Conservation (phyloP, 1,140 invertebrate species). For the Patella vulgata region DNA sequence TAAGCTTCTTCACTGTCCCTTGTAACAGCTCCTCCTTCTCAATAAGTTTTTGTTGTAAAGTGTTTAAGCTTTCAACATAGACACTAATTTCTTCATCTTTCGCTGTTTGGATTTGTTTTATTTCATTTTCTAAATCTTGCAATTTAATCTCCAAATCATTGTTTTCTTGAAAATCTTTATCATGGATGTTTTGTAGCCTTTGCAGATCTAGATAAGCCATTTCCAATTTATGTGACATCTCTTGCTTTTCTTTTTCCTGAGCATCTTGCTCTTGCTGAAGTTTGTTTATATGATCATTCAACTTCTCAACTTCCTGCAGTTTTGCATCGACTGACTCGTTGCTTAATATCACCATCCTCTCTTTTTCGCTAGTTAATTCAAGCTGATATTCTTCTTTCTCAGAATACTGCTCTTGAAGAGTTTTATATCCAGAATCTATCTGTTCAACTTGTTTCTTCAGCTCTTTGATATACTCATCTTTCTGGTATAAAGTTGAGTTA, state of each 20-base stretch:
- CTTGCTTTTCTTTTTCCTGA: too few relatives aligned
- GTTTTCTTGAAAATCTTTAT: slow-evolving; percentile 14
- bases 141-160: background rate
- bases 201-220: too few relatives aligned
- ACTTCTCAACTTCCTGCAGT: too few relatives aligned
- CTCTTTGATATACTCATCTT: slow-evolving; percentile 4
- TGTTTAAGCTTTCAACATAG: background rate
- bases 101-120: too few relatives aligned
- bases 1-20: background rate
- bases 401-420: slow-evolving; percentile 4
- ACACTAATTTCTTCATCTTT: too few relatives aligned
- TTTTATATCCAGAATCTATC: slow-evolving; percentile 4
- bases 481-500: slow-evolving; percentile 4
- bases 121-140: too few relatives aligned
- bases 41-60: slow-evolving; percentile 6
- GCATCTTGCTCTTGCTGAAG: too few relatives aligned
- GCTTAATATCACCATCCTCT: background rate
- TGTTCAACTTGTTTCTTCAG: slow-evolving; percentile 8
- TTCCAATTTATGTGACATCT: too few relatives aligned
- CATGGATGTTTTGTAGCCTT: too few relatives aligned
- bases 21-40: slow-evolving; percentile 6
- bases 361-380: background rate
- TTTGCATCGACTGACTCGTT: too few relatives aligned
- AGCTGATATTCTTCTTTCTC: background rate
- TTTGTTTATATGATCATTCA: too few relatives aligned